Conservation (phyloP, 2,113 vertebrate genomes). For the Nothocercus nigrocapillus region DNA sequence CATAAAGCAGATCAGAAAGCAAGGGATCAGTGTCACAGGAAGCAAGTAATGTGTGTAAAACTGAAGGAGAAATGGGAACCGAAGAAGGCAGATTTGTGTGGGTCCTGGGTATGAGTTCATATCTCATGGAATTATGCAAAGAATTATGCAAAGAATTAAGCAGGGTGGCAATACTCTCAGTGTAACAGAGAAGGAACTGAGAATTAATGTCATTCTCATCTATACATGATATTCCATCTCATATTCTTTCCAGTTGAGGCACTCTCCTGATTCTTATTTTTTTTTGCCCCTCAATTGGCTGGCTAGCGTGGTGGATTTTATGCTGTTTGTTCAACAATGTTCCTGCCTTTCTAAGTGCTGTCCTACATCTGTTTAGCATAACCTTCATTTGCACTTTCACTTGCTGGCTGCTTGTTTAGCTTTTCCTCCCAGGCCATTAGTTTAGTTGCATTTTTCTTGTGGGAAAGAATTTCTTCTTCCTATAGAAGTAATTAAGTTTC, state of each 20-base stretch:
- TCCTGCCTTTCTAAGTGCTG: slow-evolving; percentile 1
- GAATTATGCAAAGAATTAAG: not conserved
- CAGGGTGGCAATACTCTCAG: not conserved
- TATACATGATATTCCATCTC: not conserved
- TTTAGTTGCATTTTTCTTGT: not conserved
- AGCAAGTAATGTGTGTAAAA: not conserved
- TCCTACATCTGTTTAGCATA: slow-evolving; percentile 4
- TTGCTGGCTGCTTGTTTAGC: slow-evolving; percentile 1
- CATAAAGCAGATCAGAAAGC: not conserved
- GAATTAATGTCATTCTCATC: not conserved
- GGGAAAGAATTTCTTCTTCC: not conserved
- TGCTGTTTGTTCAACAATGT: slow-evolving; percentile 33
- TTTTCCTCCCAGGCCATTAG: slow-evolving; percentile 16
- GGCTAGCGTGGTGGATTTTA: not conserved
- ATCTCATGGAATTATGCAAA: not conserved
- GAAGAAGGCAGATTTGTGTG: not conserved
- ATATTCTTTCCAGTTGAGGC: slow-evolving; percentile 8
- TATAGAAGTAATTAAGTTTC: slow-evolving; percentile 12
- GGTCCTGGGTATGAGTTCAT: not conserved
- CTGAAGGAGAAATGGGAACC: not conserved
- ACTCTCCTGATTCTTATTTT: not conserved
- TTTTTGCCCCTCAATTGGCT: not conserved
- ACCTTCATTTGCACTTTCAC: slow-evolving; percentile 34
- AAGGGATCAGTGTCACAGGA: not conserved
- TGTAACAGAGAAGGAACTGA: not conserved